Evolutionary conservation across 1,140 invertebrate genomes (phyloP), one percentile per base, ranked within the genome.

Genomic region (Achatina immaculata): DNA sequence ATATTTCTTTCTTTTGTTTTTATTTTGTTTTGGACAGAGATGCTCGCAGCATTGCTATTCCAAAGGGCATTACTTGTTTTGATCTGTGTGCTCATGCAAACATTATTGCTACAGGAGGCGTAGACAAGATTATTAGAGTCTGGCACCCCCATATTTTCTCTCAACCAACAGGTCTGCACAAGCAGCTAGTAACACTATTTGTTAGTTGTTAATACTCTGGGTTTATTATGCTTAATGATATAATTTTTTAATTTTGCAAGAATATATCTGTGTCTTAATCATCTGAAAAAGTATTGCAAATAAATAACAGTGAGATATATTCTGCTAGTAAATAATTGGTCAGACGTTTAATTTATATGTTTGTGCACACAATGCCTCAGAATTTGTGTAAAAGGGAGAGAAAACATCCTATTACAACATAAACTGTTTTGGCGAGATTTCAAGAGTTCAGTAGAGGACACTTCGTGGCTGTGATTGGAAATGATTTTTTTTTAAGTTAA

Each of bases 91-190:
- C 85, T 14, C 85, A 87, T 74, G 89, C 90, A 14, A 91, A 91
- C 83, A 88, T 91, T 28, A 89, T 91, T 43, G 90, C 90, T 58
- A 91, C 90, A 4, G 90, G 90, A 19, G 90, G 90, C 6, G 89
- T 90, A 9, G 90, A 91, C 80, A 91, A 91, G 77, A 83, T 88
- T 48, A 90, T 91, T 48, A 78, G 90, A 48, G 87, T 91, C 0
- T 91, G 89, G 88, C 90, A 91, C 78, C 90, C 90, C 11, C 89
- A 90, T 69, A 91, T 91, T 74, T 89, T 90, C 78, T 88, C 87
- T 14, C 82, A 87, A 80, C 89, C 90, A 19, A 90, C 89, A 84
- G 89, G 89, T 89, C 81, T 71, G 51, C 78, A 77, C n/a, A n/a
- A n/a, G n/a, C 11, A 51, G 24, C 34, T 16, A n/a, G 65, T 16